phyloP scores from a whole-genome alignment of 2,797 vertebrate species.

The Cryptoprocta ferox region DNA sequence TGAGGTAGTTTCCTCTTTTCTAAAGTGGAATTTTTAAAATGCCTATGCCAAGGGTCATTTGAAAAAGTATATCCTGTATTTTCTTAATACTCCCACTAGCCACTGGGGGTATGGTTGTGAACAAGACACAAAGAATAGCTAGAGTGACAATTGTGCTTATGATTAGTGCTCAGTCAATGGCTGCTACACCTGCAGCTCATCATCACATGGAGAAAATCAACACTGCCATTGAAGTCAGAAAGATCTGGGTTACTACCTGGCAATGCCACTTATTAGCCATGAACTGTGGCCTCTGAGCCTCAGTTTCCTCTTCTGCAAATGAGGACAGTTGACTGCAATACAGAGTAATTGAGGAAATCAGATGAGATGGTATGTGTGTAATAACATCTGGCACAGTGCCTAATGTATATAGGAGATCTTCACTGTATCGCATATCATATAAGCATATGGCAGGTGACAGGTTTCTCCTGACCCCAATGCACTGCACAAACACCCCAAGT shows the following conservation, averaged over 20 bases:
- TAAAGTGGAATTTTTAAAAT: not conserved
- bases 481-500: not conserved
- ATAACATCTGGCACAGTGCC: not conserved
- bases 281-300: not conserved
- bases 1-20: not conserved
- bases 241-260: not conserved
- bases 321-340: not conserved
- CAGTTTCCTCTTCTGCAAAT: not conserved
- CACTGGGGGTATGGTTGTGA: not conserved
- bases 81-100: not conserved
- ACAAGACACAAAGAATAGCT: not conserved
- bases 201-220: not conserved
- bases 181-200: not conserved
- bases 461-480: not conserved
- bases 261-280: not conserved
- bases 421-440: accelerated
- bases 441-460: accelerated
- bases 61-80: not conserved
- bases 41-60: not conserved
- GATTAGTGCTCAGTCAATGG: not conserved
- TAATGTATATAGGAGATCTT: not conserved
- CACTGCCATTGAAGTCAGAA: not conserved
- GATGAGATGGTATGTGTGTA: not conserved
- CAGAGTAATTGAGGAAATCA: not conserved
- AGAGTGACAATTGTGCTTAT: not conserved